Percentiles rank a stretch among this genome's conserved stretches.
phyloP scores from a whole-genome alignment of 2,797 vertebrate species.

The Bucorvus abyssinicus region DNA sequence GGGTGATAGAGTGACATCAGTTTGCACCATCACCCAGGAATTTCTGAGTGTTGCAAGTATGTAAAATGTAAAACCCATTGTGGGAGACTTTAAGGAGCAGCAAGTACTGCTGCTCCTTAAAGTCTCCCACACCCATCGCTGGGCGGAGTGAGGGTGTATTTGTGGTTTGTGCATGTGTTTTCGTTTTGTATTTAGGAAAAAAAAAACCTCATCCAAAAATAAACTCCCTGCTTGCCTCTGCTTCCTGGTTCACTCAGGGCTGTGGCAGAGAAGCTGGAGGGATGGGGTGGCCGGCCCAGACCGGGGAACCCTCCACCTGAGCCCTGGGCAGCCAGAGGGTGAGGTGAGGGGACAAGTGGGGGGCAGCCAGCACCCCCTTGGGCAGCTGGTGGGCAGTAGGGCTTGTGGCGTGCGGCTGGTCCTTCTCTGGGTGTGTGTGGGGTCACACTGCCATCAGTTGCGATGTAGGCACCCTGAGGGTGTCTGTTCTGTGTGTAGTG shows the following conservation, averaged over 20 bases:
- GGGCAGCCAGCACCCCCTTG: background rate
- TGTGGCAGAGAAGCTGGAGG: background rate
- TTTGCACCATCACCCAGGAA: background rate
- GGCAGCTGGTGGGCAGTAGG: background rate
- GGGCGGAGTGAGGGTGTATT: background rate
- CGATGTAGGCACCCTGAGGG: background rate
- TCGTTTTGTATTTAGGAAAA: background rate
- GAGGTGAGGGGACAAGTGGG: background rate
- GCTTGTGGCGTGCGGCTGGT: accelerated
- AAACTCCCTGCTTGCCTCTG: background rate
- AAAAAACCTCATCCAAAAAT: constrained; percentile 5
- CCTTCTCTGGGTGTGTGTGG: accelerated
- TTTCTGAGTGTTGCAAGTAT: background rate
- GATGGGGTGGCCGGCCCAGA: background rate
- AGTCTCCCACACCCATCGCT: no score
- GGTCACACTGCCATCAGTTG: accelerated
- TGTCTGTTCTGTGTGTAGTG: background rate
- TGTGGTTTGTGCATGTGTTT: background rate
- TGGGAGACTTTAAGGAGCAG: no score
- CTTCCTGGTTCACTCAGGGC: constrained; percentile 25
- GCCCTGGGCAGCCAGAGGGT: accelerated
- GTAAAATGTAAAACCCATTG: background rate
- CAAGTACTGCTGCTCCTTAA: no score
- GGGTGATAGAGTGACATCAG: background rate
- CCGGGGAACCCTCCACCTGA: background rate